phyloP scores from a whole-genome alignment of 2,888 invertebrate genomes.

The Phaedon cochleariae region DNA sequence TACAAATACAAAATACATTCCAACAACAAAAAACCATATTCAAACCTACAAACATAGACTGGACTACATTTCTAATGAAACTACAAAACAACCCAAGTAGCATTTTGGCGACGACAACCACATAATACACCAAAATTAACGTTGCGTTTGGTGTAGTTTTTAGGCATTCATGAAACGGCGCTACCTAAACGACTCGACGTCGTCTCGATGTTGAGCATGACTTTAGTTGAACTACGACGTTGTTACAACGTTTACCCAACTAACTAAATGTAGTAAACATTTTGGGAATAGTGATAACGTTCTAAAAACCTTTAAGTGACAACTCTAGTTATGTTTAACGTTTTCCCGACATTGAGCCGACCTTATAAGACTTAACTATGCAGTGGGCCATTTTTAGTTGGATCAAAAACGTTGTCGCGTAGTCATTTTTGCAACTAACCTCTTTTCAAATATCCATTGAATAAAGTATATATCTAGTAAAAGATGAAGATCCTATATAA shows the following conservation, averaged over 20 bases:
- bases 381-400: conserved; percentile 4
- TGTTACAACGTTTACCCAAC: conserved; percentile 6
- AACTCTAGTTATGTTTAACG: conserved; percentile 5
- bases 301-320: neutral
- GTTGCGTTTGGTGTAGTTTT: neutral
- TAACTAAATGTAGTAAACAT: conserved; percentile 5
- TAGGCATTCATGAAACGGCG: neutral
- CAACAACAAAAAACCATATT: too few species aligned
- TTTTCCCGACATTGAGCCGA: neutral
- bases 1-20: too few species aligned
- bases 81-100: too few species aligned
- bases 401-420: conserved; percentile 2
- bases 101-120: conserved; percentile 4
- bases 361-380: conserved; percentile 1
- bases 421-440: conserved; percentile 13
- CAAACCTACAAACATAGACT: too few species aligned
- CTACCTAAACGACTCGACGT: conserved; percentile 1
- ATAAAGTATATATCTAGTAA: neutral
- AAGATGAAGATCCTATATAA: neutral
- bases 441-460: neutral
- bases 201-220: conserved; percentile 9
- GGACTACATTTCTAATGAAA: too few species aligned
- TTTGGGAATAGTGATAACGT: conserved; percentile 29
- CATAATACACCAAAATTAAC: conserved; percentile 1
- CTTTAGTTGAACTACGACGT: conserved; percentile 10